Evolutionary conservation across 2,888 invertebrate genomes (phyloP).

Genomic region (Cephus nigrinus): DNA sequence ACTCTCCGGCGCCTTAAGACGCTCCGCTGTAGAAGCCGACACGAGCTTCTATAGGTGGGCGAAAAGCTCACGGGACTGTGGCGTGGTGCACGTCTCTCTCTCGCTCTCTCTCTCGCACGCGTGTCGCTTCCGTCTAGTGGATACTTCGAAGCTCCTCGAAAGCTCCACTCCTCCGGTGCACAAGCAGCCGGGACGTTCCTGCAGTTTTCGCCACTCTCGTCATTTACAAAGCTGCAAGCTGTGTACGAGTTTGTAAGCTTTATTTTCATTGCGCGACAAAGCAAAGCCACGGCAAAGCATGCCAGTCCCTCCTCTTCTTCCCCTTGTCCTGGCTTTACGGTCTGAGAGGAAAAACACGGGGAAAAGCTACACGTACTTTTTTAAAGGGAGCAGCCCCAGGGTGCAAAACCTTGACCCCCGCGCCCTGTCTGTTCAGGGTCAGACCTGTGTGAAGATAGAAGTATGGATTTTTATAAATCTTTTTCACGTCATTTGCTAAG

Average conservation of each 20-base stretch:
- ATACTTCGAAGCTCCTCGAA: not conserved
- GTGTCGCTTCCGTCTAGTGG: not conserved
- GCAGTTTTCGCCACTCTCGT: not conserved
- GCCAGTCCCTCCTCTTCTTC: not conserved
- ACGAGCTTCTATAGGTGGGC: not conserved
- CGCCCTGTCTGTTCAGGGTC: not conserved
- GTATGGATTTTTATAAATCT: too few relatives aligned
- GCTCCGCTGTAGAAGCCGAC: not conserved
- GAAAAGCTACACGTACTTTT: not conserved
- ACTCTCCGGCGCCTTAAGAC: not conserved
- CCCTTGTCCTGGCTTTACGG: not conserved
- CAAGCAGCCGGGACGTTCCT: not conserved
- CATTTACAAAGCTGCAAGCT: not conserved
- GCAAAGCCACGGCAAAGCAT: not conserved
- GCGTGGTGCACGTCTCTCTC: not conserved
- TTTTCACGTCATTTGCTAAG: too few relatives aligned
- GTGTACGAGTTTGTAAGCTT: not conserved
- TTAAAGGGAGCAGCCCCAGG: not conserved
- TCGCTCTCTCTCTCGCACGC: not conserved
- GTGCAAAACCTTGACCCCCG: slow-evolving; percentile 2
- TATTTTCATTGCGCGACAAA: not conserved
- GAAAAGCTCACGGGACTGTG: not conserved
- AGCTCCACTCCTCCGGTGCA: not conserved
- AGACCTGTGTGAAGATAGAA: too few relatives aligned
- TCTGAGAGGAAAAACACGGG: not conserved